Evolutionary conservation across 1,140 invertebrate species (phyloP), one percentile per base, ranked within the genome.

Genomic region (Formica selysi): DNA sequence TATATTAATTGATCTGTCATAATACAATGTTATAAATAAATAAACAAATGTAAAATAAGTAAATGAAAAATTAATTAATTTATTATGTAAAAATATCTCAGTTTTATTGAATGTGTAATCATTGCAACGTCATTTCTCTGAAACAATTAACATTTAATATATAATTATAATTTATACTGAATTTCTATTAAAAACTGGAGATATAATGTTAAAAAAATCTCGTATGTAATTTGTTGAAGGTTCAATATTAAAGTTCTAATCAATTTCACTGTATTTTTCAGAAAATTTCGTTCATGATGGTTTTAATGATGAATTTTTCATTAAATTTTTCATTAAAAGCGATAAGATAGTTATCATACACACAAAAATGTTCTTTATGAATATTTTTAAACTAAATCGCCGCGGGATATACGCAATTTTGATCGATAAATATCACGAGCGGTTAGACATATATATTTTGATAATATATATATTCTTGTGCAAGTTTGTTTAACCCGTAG

Each of bases 331-430:
- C 22, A 22, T 22, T 22, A 22, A 22, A 22, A 22, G 22, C 22
- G 22, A 22, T 22, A 22, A 22, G 22, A 22, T 22, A 22, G 22
- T 80, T 57, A n/a, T 57, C 22, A 13, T 4, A 19, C 22, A 13
- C 8, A 22, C 22, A 22, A 22, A 26, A 48, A 54, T 13, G 54
- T 67, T 36, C 0, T 51, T 29, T 8, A 36, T 29, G 44, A 68
- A 38, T 68, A 54, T 57, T 70, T 70, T 68, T 57, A 54, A 16
- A 38, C 41, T 68, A 16, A 36, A 79, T 79, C 29, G 41, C 38
- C 61, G 8, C 13, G 13, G 13, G 36, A 76, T 4, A 32, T 70
- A 70, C 1, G 36, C 44, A 16, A 71, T 51, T 22, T 44, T 71
- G 22, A 61, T 73, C 54, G 38, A 81, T 73, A 41, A 16, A 1